A percentile compares a stretch with the other conserved stretches of the same genome.
Conservation (phyloP, 2,797 vertebrate species). For the Rhincodon typus region DNA sequence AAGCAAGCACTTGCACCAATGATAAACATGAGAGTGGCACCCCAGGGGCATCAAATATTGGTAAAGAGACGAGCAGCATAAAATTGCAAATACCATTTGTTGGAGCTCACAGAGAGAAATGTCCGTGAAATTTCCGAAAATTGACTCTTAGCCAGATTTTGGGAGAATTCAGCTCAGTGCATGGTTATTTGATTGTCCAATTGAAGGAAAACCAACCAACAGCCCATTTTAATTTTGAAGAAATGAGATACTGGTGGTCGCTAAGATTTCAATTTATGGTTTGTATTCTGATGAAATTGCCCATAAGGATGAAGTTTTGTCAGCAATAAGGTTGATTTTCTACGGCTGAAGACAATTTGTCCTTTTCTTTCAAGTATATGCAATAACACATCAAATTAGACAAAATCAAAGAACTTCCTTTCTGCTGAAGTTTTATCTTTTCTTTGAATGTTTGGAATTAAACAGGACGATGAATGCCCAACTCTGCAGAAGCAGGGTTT, state of each 20-base stretch:
- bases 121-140: too few relatives aligned
- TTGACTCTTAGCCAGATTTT: too few relatives aligned
- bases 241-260: too few relatives aligned
- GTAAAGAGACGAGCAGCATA: too few relatives aligned
- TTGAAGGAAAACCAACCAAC: not conserved
- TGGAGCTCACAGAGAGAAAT: too few relatives aligned
- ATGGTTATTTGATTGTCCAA: not conserved
- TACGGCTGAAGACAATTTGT: not conserved
- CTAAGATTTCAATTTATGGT: not conserved
- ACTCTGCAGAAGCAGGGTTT: not conserved
- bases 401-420: not conserved
- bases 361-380: not conserved
- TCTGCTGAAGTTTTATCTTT: not conserved
- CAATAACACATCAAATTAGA: not conserved
- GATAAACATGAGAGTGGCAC: too few relatives aligned
- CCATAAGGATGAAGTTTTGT: not conserved
- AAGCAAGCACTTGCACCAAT: too few relatives aligned
- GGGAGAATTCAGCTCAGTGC: not conserved
- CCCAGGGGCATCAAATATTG: too few relatives aligned
- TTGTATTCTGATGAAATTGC: not conserved
- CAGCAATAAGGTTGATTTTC: not conserved
- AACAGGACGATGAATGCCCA: not conserved
- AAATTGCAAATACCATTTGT: too few relatives aligned
- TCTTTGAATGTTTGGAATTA: not conserved
- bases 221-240: not conserved